These are phyloP conservation scores for Balaenoptera acutorostrata DNA, from an alignment of 2,113 vertebrate genomes.

Conservation along the genomic window DNA sequence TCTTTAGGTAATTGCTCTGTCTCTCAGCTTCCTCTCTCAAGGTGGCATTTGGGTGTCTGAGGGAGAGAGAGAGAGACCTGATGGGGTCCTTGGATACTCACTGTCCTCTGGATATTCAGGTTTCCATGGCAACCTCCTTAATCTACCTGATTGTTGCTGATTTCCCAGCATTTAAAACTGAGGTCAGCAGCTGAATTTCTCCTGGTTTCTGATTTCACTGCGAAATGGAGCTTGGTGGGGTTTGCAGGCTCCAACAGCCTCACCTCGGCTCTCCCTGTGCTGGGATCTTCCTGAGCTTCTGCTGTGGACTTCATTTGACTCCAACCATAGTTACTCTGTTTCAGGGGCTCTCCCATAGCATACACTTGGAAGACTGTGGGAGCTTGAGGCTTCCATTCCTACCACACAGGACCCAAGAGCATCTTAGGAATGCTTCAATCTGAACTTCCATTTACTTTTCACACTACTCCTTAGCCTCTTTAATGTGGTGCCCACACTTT, in stretches of 20 bases:
- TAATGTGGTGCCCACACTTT: background rate
- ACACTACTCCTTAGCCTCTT: background rate
- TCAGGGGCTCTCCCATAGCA: background rate
- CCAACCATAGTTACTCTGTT: background rate
- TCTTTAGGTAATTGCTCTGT: background rate
- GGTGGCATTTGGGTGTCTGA: background rate
- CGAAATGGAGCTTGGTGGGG: background rate
- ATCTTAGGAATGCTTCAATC: background rate
- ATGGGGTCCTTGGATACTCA: background rate
- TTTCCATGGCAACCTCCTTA: background rate
- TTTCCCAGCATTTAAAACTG: background rate
- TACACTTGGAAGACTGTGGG: background rate
- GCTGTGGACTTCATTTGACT: background rate
- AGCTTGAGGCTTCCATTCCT: background rate
- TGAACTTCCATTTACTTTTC: background rate
- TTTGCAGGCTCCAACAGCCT: background rate
- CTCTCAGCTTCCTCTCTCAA: background rate
- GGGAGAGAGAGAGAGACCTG: background rate
- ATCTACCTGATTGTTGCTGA: background rate
- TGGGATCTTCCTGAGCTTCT: background rate
- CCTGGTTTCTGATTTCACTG: background rate
- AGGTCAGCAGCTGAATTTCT: background rate
- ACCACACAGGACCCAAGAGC: background rate
- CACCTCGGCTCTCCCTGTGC: fast-evolving
- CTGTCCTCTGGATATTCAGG: background rate